Conservation (phyloP, 2,113 vertebrate genomes). For the Marmota flaviventris region DNA sequence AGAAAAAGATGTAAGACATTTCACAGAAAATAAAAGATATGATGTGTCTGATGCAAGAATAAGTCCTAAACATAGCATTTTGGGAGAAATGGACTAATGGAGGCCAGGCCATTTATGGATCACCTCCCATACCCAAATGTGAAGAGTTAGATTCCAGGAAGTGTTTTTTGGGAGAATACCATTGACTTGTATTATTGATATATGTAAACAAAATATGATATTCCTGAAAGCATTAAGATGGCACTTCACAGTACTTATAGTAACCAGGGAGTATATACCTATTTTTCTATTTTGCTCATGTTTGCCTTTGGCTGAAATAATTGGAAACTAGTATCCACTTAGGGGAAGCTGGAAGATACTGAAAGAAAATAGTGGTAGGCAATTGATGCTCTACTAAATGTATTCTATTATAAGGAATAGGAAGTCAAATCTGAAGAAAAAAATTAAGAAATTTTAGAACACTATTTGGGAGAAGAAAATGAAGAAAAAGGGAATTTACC, state of each 20-base stretch:
- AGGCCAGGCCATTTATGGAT: background rate
- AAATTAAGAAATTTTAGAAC: background rate
- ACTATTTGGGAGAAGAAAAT: background rate
- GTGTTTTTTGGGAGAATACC: background rate
- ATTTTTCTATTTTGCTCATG: background rate
- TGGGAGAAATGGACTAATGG: background rate
- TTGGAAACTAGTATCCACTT: background rate
- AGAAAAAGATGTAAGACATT: background rate
- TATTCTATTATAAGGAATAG: background rate
- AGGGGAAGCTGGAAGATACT: constrained; percentile 8
- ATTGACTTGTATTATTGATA: background rate
- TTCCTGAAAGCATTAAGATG: background rate
- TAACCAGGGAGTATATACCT: background rate
- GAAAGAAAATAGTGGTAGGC: background rate
- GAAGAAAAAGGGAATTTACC: background rate
- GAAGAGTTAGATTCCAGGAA: background rate
- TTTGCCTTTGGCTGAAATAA: background rate
- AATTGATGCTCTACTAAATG: background rate
- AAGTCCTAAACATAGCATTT: background rate
- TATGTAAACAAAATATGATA: background rate
- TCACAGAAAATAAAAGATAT: background rate
- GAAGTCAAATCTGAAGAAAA: background rate
- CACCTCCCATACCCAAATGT: background rate
- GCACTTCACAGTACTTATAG: background rate
- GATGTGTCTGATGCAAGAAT: background rate